phyloP scores from a whole-genome alignment of 2,888 invertebrate species.

The Dryomyza anilis region DNA sequence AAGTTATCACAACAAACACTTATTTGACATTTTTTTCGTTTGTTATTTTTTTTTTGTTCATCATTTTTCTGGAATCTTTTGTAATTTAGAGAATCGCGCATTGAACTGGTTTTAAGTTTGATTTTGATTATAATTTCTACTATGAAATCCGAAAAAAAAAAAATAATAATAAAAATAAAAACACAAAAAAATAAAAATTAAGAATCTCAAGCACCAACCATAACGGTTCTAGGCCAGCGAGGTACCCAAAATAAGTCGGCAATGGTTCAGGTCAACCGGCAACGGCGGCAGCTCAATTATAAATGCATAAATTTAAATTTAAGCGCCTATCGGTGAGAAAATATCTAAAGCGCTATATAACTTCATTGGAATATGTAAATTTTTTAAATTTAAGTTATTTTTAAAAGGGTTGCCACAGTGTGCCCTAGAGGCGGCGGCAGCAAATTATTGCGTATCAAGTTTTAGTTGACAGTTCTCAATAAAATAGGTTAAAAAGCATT shows the following conservation, averaged over 20 bases:
- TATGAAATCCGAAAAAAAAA: neutral
- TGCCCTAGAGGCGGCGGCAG: conserved; percentile 7
- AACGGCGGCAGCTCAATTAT: conserved; percentile 41
- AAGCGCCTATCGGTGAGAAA: conserved; percentile 44
- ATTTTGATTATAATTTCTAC: neutral
- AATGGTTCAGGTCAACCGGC: neutral
- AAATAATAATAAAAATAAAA: neutral
- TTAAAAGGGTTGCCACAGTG: conserved; percentile 2
- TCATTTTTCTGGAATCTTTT: neutral
- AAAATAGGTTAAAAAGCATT: conserved; percentile 31
- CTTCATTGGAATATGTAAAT: conserved; percentile 21
- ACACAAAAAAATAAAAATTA: neutral
- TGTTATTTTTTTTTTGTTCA: neutral
- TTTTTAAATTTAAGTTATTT: neutral
- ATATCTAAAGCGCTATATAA: conserved; percentile 31
- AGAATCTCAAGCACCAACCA: neutral
- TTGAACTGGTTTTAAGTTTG: neutral
- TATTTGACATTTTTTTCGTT: too few species aligned
- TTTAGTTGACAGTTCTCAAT: conserved; percentile 37
- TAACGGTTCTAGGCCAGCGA: conserved; percentile 8
- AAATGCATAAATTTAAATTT: conserved; percentile 47
- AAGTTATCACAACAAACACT: conserved; percentile 38
- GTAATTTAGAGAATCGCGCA: neutral
- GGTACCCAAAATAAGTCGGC: neutral
- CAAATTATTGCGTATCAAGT: conserved; percentile 34